Conservation (phyloP, 2,113 vertebrate genomes). For the Galemys pyrenaicus region DNA sequence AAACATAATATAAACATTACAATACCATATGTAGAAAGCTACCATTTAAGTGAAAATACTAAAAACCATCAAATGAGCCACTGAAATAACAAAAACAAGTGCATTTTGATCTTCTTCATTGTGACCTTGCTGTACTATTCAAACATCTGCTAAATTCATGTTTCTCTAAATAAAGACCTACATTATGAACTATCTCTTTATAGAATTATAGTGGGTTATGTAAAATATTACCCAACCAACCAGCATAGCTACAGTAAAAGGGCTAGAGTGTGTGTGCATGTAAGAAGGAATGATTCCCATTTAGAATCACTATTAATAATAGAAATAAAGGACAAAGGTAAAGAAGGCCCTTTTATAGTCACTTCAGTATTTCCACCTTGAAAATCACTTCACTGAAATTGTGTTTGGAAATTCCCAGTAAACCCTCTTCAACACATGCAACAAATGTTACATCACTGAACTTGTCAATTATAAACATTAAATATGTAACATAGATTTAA, state of each 20-base stretch:
- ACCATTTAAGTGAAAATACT: not conserved
- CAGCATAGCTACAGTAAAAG: not conserved
- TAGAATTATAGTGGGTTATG: conserved; percentile 49
- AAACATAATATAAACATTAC: not conserved
- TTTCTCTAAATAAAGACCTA: conserved; percentile 51
- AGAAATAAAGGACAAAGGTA: not conserved
- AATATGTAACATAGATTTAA: conserved; percentile 23
- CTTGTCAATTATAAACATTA: conserved; percentile 29
- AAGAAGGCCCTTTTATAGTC: not conserved
- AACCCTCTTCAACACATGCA: not conserved
- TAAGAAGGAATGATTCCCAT: not conserved
- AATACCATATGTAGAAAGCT: not conserved
- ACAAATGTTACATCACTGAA: not conserved
- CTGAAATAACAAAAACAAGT: not conserved
- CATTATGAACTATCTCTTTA: conserved; percentile 43
- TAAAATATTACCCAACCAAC: not conserved
- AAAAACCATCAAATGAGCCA: conserved; percentile 12
- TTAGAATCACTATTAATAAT: not conserved
- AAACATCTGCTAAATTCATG: not conserved
- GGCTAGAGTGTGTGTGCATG: not conserved
- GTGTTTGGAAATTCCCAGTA: conserved; percentile 20
- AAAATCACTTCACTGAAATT: not conserved
- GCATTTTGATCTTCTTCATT: conserved; percentile 10
- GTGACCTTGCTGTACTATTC: conserved; percentile 10
- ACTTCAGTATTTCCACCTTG: not conserved